Base-by-base conservation (phyloP, 2,888 invertebrate genomes). In the Anoncus sp. region DNA sequence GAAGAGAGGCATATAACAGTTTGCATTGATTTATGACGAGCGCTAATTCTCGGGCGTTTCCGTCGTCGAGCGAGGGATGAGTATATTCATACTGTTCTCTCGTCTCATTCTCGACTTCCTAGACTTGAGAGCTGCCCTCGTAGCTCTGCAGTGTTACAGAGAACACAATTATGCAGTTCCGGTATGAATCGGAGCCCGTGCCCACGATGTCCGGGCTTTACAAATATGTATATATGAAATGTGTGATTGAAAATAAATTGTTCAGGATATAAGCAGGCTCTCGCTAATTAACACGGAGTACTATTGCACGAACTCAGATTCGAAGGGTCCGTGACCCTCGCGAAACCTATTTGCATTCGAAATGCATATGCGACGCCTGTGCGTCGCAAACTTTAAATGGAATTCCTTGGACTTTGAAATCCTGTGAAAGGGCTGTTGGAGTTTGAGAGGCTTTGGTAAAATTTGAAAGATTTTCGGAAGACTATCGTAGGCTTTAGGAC, bases 211-310 rank as follows among this genome's bases (percentile, higher is more conserved):
- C 81, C 75, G 73, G n/a, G 77, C 72, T 53, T 49, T 49, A 49
- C 31, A 49, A 49, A 49, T 70, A 57, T n/a, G n/a, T 27, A 59
- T 57, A 60, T 72, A 71, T 57, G 60, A 80, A 84, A 83, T 72
- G 80, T 72, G 80, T 81, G 82, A 83, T 82, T 82, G 83, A 83
- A 85, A 85, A 85, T 85, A 83, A 83, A 85, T 85, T 81, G 83
- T 66, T 80, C 75, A 77, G 79, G 16, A 47, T 43, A 47, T 18
- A 47, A 12, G 12, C 10, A 22, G 49, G 22, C 12, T 20, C 22
- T 20, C 20, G 10, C 20, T 7, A 20, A 49, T 49, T 4, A 45
- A 38, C 38, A 31, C 4, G 4, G 38, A 38, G 10, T 38, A 38
- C 10, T 38, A 38, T 10, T 38, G 12, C 38, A 2, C 22, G 49